phyloP scores from a whole-genome alignment of 2,888 invertebrate species.

The Nomada ferruginata region DNA sequence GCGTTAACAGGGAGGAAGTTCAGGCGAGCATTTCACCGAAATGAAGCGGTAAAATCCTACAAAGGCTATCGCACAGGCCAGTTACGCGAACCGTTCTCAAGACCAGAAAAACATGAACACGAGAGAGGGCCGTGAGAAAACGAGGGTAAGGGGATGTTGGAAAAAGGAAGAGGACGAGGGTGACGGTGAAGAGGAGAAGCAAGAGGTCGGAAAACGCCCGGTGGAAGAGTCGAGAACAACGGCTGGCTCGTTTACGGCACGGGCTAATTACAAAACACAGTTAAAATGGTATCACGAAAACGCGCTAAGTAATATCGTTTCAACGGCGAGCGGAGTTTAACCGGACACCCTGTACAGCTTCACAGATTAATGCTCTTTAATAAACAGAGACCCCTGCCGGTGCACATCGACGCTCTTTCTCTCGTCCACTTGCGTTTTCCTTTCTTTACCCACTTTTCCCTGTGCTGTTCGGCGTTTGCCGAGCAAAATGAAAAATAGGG shows the following conservation, averaged over 20 bases:
- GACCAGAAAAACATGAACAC: conserved; percentile 38
- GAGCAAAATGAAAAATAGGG: conserved; percentile 11
- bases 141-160: conserved; percentile 11
- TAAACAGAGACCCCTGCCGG: conserved; percentile 62
- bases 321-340: conserved; percentile 54
- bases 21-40: conserved; percentile 1
- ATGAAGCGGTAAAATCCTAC: conserved; percentile 58
- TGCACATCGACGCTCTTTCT: conserved; percentile 21
- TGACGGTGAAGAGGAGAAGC: conserved; percentile 27
- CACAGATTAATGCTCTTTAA: conserved; percentile 74
- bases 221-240: conserved; percentile 53
- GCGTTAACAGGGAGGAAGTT: neutral
- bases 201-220: conserved; percentile 33
- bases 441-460: conserved; percentile 37
- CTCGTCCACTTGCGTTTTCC: neutral
- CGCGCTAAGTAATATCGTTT: conserved; percentile 68
- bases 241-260: conserved; percentile 44
- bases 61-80: conserved; percentile 58
- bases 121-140: conserved; percentile 45
- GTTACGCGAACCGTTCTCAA: conserved; percentile 53
- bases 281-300: conserved; percentile 72
- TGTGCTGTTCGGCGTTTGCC: neutral
- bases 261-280: conserved; percentile 75
- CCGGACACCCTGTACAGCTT: conserved; percentile 69
- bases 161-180: conserved; percentile 31